These are phyloP conservation scores for Erethizon dorsatum DNA, from an alignment of 2,797 vertebrate species.

Conservation along the genomic window DNA sequence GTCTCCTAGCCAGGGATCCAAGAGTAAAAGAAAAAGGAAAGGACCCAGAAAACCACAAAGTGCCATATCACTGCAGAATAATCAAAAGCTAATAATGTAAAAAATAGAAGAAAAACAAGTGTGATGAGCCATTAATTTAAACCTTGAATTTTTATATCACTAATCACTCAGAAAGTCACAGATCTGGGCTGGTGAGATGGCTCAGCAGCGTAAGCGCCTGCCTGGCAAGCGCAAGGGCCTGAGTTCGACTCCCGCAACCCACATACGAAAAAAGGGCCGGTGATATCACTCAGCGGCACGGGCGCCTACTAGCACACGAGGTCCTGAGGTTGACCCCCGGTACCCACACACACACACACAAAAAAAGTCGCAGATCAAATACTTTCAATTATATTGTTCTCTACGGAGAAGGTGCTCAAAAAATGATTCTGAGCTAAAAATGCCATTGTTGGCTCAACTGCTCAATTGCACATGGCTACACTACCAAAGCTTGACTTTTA, in stretches of 20 bases:
- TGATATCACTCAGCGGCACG: no score
- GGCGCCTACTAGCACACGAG: no score
- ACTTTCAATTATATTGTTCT: slow-evolving; percentile 17
- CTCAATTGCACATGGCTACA: slow-evolving; percentile 4
- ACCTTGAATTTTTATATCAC: slow-evolving; percentile 58
- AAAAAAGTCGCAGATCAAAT: background rate
- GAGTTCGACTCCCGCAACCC: no score
- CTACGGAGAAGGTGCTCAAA: slow-evolving; percentile 6
- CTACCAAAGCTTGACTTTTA: slow-evolving; percentile 46
- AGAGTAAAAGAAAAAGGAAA: slow-evolving; percentile 50
- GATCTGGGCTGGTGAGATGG: background rate
- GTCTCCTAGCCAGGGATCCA: background rate
- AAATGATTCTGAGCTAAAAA: slow-evolving; percentile 44
- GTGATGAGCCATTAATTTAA: background rate
- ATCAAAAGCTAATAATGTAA: background rate
- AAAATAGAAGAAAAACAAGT: background rate
- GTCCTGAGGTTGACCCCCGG: no score
- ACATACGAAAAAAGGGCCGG: no score
- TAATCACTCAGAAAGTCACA: slow-evolving; percentile 52
- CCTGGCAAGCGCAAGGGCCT: no score
- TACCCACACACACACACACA: no score
- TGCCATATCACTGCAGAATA: background rate
- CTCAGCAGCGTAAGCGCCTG: no score
- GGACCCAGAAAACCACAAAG: background rate
- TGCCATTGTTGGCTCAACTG: background rate